Base-by-base conservation (phyloP, 2,888 invertebrate genomes). In the Amphiduros pacificus region DNA sequence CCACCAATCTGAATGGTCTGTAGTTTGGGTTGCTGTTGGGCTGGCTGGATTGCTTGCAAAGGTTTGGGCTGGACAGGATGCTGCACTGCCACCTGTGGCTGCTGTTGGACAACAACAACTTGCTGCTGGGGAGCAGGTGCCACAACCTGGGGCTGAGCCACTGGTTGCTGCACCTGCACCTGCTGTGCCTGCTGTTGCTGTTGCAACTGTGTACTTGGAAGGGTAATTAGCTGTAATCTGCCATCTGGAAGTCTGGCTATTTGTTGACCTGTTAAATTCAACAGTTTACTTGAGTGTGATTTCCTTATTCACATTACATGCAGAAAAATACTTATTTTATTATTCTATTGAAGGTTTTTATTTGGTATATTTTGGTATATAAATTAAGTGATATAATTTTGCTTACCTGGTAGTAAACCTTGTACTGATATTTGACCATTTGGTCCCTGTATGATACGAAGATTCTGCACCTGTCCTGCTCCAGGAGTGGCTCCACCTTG, bases 221-320 rank as follows among this genome's bases (percentile, higher is more conserved):
- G 68, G 3, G 79, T 89, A 36, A 91, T 86, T 22, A 95, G 89
- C 78, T 95, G 94, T 27, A 95, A 84, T 79, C 93, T 93, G 0
- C 96, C 96, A 81, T 96, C 95, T 0, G 94, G 91, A 87, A 94
- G 90, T 80, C 94, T 92, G 49, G 95, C 89, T 60, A 96, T 85
- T 77, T 95, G 94, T 78, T 96, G 96, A 61, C 82, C 83, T 83
- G 69, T n/a, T n/a, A n/a, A n/a, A n/a, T n/a, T n/a, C n/a, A n/a
- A n/a, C n/a, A n/a, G n/a, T n/a, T n/a, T n/a, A n/a, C n/a, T n/a
- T n/a, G n/a, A n/a, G n/a, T n/a, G n/a, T n/a, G n/a, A n/a, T n/a
- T n/a, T n/a, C n/a, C n/a, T n/a, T n/a, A n/a, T n/a, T n/a, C n/a
- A n/a, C n/a, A n/a, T n/a, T n/a, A n/a, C n/a, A n/a, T n/a, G n/a